phyloP scores from a whole-genome alignment of 2,113 vertebrate species.

The Leptocoma aspasia region DNA sequence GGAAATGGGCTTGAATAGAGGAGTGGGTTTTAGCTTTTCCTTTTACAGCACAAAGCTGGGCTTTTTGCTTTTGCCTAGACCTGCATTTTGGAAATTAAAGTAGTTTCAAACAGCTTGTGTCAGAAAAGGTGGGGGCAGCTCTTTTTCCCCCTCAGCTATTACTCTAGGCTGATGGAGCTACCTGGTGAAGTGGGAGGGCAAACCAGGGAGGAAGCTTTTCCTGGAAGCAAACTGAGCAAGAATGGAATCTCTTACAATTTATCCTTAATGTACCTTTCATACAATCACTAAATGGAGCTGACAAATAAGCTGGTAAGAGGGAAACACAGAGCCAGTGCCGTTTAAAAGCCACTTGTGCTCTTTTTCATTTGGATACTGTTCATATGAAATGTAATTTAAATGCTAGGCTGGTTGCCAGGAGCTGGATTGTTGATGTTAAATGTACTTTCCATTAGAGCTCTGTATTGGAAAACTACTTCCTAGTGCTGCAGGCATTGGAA shows the following conservation, averaged over 20 bases:
- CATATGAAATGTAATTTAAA: slow-evolving; percentile 38
- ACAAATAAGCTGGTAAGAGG: background rate
- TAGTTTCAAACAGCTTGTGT: background rate
- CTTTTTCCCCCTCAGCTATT: background rate
- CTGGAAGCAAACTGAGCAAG: background rate
- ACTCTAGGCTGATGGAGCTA: background rate
- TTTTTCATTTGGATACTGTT: slow-evolving; percentile 8
- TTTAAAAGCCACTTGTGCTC: slow-evolving; percentile 11
- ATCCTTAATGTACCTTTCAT: background rate
- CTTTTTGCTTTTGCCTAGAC: background rate
- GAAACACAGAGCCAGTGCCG: background rate
- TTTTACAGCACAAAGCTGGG: background rate
- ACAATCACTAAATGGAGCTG: background rate
- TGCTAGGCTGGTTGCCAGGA: slow-evolving; percentile 33
- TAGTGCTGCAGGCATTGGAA: background rate
- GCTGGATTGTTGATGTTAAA: slow-evolving; percentile 25
- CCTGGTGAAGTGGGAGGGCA: background rate
- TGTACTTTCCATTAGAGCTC: slow-evolving; percentile 58
- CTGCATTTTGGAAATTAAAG: background rate
- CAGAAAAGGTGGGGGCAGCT: background rate
- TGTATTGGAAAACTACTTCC: slow-evolving; percentile 54
- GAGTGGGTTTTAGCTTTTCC: background rate
- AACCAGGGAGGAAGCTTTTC: background rate
- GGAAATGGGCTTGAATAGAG: background rate
- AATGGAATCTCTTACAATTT: background rate